Evolutionary conservation across 2,113 vertebrate genomes (phyloP).

Genomic region (Corythoichthys intestinalis): DNA sequence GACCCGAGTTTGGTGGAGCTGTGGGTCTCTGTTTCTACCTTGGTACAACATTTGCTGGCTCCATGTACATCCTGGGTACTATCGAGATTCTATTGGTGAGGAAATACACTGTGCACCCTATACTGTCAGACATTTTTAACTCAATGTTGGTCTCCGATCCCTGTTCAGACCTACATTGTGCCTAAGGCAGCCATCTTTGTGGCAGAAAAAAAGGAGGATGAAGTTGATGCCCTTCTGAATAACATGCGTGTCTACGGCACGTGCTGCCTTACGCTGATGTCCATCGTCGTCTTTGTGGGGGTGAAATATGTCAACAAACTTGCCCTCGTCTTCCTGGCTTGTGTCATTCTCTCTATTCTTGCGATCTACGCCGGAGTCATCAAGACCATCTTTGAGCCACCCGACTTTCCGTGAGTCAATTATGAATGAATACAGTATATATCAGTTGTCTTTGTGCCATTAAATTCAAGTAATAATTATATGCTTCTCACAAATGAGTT

Average conservation of each 20-base stretch:
- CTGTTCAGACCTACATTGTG: conserved; percentile 85
- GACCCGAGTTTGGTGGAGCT: conserved; percentile 79
- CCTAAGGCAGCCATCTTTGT: conserved; percentile 86
- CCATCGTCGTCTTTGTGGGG: conserved; percentile 89
- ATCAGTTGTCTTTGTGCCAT: not conserved
- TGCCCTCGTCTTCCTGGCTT: conserved; percentile 90
- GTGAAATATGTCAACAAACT: conserved; percentile 97
- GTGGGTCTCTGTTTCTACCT: conserved; percentile 79
- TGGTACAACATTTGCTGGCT: conserved; percentile 78
- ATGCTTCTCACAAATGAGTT: no score
- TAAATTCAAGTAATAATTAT: no score
- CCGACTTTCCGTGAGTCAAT: conserved; percentile 83
- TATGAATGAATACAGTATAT: no score
- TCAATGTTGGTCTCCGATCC: not conserved
- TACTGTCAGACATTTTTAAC: not conserved
- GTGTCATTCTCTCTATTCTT: conserved; percentile 90
- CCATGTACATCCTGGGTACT: conserved; percentile 81
- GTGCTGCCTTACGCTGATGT: conserved; percentile 83
- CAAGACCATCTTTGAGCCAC: conserved; percentile 87
- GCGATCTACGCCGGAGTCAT: conserved; percentile 94
- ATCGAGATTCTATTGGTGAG: conserved; percentile 79
- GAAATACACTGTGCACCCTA: not conserved
- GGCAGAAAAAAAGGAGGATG: conserved; percentile 56
- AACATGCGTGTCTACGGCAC: conserved; percentile 96
- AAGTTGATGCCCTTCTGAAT: conserved; percentile 78